Percentiles rank a stretch among this genome's conserved stretches.
Conservation (phyloP, 2,797 vertebrate species). For the Salmo trutta region DNA sequence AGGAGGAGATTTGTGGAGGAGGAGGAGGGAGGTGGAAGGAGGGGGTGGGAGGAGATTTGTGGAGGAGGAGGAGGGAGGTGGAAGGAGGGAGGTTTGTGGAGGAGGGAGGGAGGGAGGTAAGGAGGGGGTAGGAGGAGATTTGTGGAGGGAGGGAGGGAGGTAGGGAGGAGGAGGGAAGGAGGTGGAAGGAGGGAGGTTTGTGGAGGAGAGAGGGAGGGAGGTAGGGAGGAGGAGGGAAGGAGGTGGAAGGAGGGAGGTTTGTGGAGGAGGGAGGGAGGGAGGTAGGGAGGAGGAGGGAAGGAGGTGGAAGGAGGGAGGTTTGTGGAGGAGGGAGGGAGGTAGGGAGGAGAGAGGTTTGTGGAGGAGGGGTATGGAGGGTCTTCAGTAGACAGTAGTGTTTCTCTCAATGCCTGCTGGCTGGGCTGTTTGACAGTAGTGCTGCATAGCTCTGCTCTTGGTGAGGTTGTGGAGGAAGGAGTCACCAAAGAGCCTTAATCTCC, state of each 20-base stretch:
- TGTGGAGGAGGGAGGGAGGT: slow-evolving; percentile 38
- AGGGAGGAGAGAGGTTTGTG: slow-evolving; percentile 28
- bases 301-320: slow-evolving; percentile 19
- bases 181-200: slow-evolving; percentile 7
- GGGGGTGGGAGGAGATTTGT: too few relatives aligned
- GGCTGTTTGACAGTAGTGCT: background rate
- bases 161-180: background rate
- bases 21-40: too few relatives aligned
- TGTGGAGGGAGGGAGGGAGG: too few relatives aligned
- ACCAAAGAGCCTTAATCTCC: background rate
- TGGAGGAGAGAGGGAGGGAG: too few relatives aligned
- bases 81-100: too few relatives aligned
- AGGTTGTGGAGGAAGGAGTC: background rate
- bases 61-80: too few relatives aligned
- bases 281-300: background rate
- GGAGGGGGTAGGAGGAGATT: too few relatives aligned
- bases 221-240: too few relatives aligned
- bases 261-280: too few relatives aligned
- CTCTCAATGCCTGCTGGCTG: slow-evolving; percentile 53
- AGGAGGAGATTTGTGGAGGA: too few relatives aligned
- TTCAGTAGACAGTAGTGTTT: slow-evolving; percentile 58
- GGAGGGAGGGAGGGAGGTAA: too few relatives aligned
- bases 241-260: too few relatives aligned
- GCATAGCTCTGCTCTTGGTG: background rate
- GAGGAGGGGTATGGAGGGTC: slow-evolving; percentile 44